phyloP scores from a whole-genome alignment of 2,888 invertebrate genomes.

The Quadriops clusia region DNA sequence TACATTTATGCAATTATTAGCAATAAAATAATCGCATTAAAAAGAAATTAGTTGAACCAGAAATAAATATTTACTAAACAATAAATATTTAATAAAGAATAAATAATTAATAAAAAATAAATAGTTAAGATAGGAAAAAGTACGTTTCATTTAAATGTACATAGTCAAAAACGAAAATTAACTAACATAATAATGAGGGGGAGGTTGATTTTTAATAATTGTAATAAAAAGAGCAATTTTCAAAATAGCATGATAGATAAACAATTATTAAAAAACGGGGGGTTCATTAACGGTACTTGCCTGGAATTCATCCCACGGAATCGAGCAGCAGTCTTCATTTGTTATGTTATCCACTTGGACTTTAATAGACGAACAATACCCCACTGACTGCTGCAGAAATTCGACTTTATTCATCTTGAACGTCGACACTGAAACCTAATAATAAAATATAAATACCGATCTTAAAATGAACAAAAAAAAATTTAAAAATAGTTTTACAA shows the following conservation, averaged over 20 bases:
- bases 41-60: no score
- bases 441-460: constrained; percentile 9
- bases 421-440: constrained; percentile 43
- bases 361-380: constrained; percentile 53
- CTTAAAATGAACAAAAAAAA: constrained; percentile 2
- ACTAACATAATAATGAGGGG: no score
- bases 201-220: no score
- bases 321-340: constrained; percentile 74
- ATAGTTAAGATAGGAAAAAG: no score
- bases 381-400: constrained; percentile 57
- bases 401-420: constrained; percentile 66
- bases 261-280: constrained; percentile 12
- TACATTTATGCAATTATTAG: no score
- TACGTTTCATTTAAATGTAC: no score
- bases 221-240: neutral
- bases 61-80: no score
- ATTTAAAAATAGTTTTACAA: no score
- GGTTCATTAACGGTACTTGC: constrained; percentile 41
- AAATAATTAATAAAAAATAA: no score
- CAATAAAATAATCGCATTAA: no score
- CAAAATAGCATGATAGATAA: constrained; percentile 4
- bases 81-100: no score
- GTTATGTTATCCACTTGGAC: constrained; percentile 58
- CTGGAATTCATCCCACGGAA: constrained; percentile 93
- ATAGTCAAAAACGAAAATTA: no score